phyloP scores from a whole-genome alignment of 2,888 invertebrate species.

The Drosophila colorata region DNA sequence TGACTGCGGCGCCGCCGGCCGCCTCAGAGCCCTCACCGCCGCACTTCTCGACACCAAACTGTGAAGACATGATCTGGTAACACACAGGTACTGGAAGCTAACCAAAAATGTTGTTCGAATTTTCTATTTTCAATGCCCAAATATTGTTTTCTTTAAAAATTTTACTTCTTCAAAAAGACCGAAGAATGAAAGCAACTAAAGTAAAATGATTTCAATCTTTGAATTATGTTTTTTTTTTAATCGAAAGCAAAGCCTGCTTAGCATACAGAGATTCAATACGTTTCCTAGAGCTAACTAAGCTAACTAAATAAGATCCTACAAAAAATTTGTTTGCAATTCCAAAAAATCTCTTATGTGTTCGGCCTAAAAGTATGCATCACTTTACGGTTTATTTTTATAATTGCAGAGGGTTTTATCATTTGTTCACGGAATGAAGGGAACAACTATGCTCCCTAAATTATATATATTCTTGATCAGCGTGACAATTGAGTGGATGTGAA shows the following conservation, averaged over 20 bases:
- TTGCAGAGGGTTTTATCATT: too few relatives aligned
- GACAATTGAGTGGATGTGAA: too few relatives aligned
- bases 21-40: conserved; percentile 26
- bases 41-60: conserved; percentile 32
- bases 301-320: background rate
- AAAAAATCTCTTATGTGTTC: background rate
- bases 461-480: too few relatives aligned
- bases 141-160: conserved; percentile 37
- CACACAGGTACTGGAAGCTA: conserved; percentile 9
- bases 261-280: background rate
- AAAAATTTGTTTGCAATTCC: background rate
- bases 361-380: conserved; percentile 47
- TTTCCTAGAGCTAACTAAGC: background rate
- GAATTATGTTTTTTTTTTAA: background rate
- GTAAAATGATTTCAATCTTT: conserved; percentile 23
- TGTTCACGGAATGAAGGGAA: too few relatives aligned
- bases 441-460: too few relatives aligned
- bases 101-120: conserved; percentile 29
- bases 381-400: background rate
- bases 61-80: conserved; percentile 36
- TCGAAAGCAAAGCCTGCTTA: conserved; percentile 31
- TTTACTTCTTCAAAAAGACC: conserved; percentile 26
- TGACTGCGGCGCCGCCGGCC: conserved; percentile 11
- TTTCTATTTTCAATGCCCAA: conserved; percentile 37
- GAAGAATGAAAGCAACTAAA: conserved; percentile 44